Percentiles rank a stretch among this genome's conserved stretches.
phyloP scores from a whole-genome alignment of 2,888 invertebrate genomes.

The Operophtera brumata region DNA sequence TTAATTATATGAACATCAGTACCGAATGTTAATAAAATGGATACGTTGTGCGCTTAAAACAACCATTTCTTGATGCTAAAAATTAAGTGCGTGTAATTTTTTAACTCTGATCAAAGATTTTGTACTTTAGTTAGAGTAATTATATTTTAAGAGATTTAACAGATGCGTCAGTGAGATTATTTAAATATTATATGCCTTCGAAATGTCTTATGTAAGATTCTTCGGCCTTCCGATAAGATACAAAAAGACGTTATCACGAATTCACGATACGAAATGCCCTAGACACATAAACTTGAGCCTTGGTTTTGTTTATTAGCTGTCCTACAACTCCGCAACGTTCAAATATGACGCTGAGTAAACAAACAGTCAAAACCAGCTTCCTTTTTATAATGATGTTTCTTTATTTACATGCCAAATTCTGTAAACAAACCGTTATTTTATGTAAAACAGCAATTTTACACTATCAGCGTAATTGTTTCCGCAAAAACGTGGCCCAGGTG shows the following conservation, averaged over 20 bases:
- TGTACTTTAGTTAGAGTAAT: no score
- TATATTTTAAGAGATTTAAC: no score
- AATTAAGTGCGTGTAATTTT: no score
- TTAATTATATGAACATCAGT: no score
- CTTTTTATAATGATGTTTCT: not conserved
- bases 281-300: conserved; percentile 20
- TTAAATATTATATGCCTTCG: not conserved
- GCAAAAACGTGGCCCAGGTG: conserved; percentile 9
- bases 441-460: not conserved
- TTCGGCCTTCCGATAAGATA: conserved; percentile 28
- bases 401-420: not conserved
- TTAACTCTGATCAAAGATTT: no score
- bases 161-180: no score
- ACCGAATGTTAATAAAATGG: no score
- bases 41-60: no score
- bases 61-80: no score
- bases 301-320: not conserved
- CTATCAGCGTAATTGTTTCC: not conserved
- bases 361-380: not conserved
- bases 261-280: conserved; percentile 19
- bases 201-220: not conserved
- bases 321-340: conserved; percentile 1
- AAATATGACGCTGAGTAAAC: conserved; percentile 10
- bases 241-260: conserved; percentile 6
- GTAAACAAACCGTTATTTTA: not conserved